phyloP scores from a whole-genome alignment of 2,113 vertebrate species.

The Nesospiza acunhae region DNA sequence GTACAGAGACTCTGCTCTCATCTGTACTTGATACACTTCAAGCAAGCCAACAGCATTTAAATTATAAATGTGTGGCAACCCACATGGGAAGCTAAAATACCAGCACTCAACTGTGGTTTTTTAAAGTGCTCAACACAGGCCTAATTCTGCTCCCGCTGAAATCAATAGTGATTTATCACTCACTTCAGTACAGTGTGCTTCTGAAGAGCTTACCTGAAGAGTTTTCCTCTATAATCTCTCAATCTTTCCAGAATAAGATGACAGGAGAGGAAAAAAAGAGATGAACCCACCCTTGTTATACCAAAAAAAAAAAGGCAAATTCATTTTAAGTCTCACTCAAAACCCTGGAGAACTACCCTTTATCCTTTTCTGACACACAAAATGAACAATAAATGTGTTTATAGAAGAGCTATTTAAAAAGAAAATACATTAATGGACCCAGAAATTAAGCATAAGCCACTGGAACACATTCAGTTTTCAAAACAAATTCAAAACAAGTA shows the following conservation, averaged over 20 bases:
- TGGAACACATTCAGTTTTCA: background rate
- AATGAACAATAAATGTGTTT: background rate
- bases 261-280: background rate
- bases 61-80: constrained; percentile 57
- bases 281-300: background rate
- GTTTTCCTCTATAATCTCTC: constrained; percentile 1
- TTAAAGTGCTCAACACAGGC: constrained; percentile 56
- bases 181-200: background rate
- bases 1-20: constrained; percentile 7
- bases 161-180: constrained; percentile 62
- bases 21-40: constrained; percentile 36
- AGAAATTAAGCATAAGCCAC: background rate
- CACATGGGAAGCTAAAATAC: constrained; percentile 63
- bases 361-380: background rate
- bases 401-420: background rate
- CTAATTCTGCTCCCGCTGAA: constrained; percentile 58
- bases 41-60: constrained; percentile 42
- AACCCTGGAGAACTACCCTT: background rate
- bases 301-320: background rate
- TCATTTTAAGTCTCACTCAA: background rate
- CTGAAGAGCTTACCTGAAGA: constrained; percentile 40
- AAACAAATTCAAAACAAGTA: background rate
- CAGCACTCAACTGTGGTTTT: constrained; percentile 54
- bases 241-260: constrained; percentile 24
- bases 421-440: background rate